phyloP scores from a whole-genome alignment of 1,140 invertebrate genomes.

The Papilio polyxenes region DNA sequence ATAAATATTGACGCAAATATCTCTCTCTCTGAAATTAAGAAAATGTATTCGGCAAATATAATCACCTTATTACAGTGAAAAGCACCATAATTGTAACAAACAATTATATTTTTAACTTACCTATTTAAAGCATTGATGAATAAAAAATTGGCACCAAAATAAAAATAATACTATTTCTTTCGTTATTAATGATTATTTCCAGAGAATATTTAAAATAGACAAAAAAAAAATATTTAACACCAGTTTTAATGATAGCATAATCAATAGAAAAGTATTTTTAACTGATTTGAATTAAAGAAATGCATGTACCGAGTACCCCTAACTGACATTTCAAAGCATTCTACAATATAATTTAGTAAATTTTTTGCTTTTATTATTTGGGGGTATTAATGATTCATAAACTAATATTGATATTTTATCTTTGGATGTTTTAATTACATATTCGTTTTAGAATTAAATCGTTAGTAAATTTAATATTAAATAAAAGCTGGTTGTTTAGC shows the following conservation, averaged over 20 bases:
- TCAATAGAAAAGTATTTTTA: too few relatives aligned
- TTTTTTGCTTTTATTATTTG: not conserved
- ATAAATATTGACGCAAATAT: too few relatives aligned
- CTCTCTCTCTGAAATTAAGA: not conserved
- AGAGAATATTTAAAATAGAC: not conserved
- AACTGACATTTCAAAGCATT: not conserved
- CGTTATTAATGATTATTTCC: not conserved
- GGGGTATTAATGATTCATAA: not conserved
- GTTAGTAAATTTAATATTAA: conserved; percentile 42
- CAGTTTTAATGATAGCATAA: not conserved
- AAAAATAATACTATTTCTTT: conserved; percentile 38
- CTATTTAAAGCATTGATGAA: conserved; percentile 74
- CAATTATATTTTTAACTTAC: conserved; percentile 63
- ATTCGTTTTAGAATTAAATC: not conserved
- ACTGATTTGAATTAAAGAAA: not conserved
- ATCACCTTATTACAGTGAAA: conserved; percentile 58
- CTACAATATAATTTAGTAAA: not conserved
- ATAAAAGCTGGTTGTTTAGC: conserved; percentile 86
- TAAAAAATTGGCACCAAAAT: conserved; percentile 71
- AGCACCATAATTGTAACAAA: conserved; percentile 72
- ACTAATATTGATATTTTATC: not conserved
- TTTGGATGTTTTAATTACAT: conserved; percentile 44
- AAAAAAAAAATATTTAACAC: not conserved
- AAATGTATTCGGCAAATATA: conserved; percentile 39
- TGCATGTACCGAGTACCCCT: not conserved